These are phyloP conservation scores for Lepidocolaptes lacrymiger DNA, from an alignment of 2,797 vertebrate species.

Conservation along the genomic window DNA sequence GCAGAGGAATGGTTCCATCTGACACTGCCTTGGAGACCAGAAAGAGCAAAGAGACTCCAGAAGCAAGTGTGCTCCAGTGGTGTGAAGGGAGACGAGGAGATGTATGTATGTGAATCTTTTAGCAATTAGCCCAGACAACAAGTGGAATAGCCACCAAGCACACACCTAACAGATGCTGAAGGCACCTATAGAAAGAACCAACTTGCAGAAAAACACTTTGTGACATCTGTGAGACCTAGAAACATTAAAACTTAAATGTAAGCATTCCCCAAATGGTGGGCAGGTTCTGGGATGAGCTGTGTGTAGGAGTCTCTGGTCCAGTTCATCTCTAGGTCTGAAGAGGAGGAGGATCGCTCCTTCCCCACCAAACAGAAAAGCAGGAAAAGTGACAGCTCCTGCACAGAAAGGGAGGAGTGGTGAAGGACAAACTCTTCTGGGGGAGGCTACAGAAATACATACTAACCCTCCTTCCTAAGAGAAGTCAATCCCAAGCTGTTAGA, in stretches of 20 bases:
- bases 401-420: neutral
- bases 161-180: neutral
- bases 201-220: neutral
- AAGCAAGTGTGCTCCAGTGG: accelerated
- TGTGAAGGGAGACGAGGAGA: neutral
- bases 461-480: neutral
- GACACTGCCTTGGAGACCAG: neutral
- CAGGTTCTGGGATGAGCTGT: neutral
- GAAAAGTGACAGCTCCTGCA: neutral
- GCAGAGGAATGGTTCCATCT: neutral
- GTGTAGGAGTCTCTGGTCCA: neutral
- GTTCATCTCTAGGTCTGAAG: neutral
- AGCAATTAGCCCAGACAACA: neutral
- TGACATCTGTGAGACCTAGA: accelerated
- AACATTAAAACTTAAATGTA: neutral
- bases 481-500: neutral
- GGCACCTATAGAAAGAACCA: neutral
- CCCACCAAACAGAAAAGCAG: neutral
- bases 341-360: neutral
- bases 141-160: neutral
- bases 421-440: neutral
- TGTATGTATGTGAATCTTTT: accelerated
- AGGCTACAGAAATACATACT: neutral
- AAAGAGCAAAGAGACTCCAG: neutral
- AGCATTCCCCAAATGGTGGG: neutral